Base-by-base conservation (phyloP, 2,888 invertebrate genomes). In the Morpho deidamia region DNA sequence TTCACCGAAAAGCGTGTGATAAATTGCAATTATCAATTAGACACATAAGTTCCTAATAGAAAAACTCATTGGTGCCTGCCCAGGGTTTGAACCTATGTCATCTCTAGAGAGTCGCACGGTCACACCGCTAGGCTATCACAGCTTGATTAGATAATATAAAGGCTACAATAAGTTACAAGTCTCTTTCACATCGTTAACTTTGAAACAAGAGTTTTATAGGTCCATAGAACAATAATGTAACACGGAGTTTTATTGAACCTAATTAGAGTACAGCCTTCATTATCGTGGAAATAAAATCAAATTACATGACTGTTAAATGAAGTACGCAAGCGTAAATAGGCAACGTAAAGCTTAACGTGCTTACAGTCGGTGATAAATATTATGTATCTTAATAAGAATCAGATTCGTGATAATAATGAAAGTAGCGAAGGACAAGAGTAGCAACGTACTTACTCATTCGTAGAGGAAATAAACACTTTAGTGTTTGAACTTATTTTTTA, bases 231-330 rank as follows among this genome's bases (percentile, higher is more conserved):
- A 47, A 43, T 43, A 47, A 45, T 37, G 45, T 12, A 46, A 53
- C 50, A 23, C 23, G 23, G 47, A 49, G 48, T 58, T 51, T 42
- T 48, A 57, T 47, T 53, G 50, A 40, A 50, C 51, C 51, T 59
- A 55, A 60, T 62, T 60, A 61, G 55, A 59, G 55, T 54, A 53
- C 55, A 53, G 42, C 43, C 54, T 51, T 56, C 55, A 59, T 59
- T 60, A 58, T 48, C 44, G 33, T 50, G 43, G 35, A 56, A 56
- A 51, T 51, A 47, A 60, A 63, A 63, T 61, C 58, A 58, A 57
- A 62, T 60, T 63, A 63, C 51, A 53, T 40, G 54, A 58, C 12
- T 57, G 51, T 51, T 55, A 49, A 51, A 55, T 53, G 38, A 50
- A 47, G 49, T 47, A 52, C 41, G 47, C 34, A 37, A 53, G 51